These are phyloP conservation scores for Lacerta agilis DNA, from an alignment of 2,797 vertebrate species.

Conservation along the genomic window DNA sequence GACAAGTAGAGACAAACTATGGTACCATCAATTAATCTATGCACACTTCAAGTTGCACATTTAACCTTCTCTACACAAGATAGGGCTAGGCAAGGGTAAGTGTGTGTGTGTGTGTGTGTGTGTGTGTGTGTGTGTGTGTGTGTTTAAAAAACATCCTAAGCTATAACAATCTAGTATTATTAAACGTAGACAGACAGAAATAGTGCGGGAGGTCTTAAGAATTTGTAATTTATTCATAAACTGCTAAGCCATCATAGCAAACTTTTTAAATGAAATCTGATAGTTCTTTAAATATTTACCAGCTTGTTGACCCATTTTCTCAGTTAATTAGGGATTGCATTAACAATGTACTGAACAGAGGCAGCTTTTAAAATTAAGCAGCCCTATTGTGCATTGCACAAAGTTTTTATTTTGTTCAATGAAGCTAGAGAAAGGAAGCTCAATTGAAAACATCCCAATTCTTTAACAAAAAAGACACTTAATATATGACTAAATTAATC, in stretches of 20 bases:
- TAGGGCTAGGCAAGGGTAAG: background rate
- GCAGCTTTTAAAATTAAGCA: slow-evolving; percentile 47
- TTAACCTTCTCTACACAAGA: background rate
- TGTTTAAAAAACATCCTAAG: slow-evolving; percentile 7
- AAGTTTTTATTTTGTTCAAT: slow-evolving; percentile 40
- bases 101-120: too few relatives aligned
- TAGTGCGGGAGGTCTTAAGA: slow-evolving; percentile 39
- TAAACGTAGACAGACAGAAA: slow-evolving; percentile 41
- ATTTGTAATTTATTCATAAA: slow-evolving; percentile 73
- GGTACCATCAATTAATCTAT: background rate
- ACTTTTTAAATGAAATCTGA: slow-evolving; percentile 72
- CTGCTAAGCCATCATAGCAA: slow-evolving; percentile 61
- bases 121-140: too few relatives aligned
- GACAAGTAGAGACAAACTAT: background rate
- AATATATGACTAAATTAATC: slow-evolving; percentile 11
- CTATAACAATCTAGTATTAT: slow-evolving; percentile 30
- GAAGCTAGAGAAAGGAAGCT: slow-evolving; percentile 3
- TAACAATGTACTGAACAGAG: slow-evolving; percentile 64
- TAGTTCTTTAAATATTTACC: slow-evolving; percentile 77
- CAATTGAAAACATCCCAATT: slow-evolving; percentile 10
- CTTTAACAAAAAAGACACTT: slow-evolving; percentile 2
- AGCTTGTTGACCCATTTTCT: slow-evolving; percentile 77
- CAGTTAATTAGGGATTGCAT: slow-evolving; percentile 74
- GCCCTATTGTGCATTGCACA: slow-evolving; percentile 20
- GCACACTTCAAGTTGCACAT: background rate